Base-by-base conservation (phyloP, 2,113 vertebrate genomes). In the Saimiri boliviensis region DNA sequence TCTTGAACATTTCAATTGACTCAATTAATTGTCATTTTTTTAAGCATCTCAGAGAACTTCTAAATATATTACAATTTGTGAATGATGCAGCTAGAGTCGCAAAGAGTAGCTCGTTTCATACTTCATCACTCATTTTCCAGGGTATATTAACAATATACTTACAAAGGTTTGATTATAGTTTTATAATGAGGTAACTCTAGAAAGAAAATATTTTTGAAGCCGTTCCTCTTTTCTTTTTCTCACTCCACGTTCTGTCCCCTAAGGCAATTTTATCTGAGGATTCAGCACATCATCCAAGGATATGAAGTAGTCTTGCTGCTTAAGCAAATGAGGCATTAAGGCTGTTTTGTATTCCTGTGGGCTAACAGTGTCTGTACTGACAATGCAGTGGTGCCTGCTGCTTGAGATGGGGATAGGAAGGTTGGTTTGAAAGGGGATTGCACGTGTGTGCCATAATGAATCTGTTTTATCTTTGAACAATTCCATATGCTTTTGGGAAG, bases 401-500 rank as follows among this genome's bases (percentile, higher is more conserved):
- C 87, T 88, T 90, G 83, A 81, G 37, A 84, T 80, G 95, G 32
- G 81, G 85, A 5, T 16, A 66, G 68, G 16, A 84, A 71, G 71
- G 27, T 5, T 12, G 6, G 6, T 32, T 47, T 49, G 86, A 92
- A 49, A 86, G 83, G 96, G 17, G 13, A 49, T 21, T 20, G 40
- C 5, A 45, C 73, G 66, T 82, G 77, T 93, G 77, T 16, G 0
- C 86, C 81, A 0, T 95, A 95, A 98, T 97, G 97, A 96, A 86
- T 97, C 93, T 96, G 93, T 94, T 98, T 98, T 93, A 86, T 96
- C 97, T 98, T 96, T 95, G 89, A 98, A 92, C 83, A 90, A 97
- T 60, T 98, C 96, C 97, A 94, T 98, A 97, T 98, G 97, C 93
- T 98, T 94, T 97, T 96, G 91, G 83, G 92, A 98, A 97, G 93